Base-by-base conservation (phyloP, 1,140 invertebrate species). In the Drosophila saltans region DNA sequence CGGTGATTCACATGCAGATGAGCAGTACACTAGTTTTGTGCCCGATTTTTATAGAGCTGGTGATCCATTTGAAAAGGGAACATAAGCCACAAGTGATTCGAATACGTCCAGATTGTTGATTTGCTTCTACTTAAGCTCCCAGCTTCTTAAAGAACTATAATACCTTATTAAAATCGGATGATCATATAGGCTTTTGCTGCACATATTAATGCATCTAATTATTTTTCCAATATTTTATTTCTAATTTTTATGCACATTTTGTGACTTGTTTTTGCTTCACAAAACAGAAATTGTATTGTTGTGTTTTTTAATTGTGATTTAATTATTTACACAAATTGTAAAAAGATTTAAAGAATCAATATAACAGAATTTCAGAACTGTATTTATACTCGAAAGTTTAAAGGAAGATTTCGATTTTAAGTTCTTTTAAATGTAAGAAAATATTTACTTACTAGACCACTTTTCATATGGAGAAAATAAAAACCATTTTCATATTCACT, bases 11-110 rank as follows among this genome's bases (percentile, higher is more conserved):
- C 36, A 60, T 1, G 8, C 24, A 1, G 55, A 72, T 8, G 45
- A 65, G 45, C 83, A 90, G 33, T 89, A 83, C 60, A 72, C 66
- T 1, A 91, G 90, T 58, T 91, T 91, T 73, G 43, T 91, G 11
- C 82, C 81, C 26, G 90, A 91, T 66, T 91, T 91, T 66, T 72
- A 79, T 26, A 59, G 66, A 3, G 90, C 82, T 5, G 60, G 66
- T 1, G 85, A 91, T 71, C 85, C 85, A 0, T 52, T 78, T 6
- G 61, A 30, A 40, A 77, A 70, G 43, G 62, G 72, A 30, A 57
- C 69, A 5, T 75, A 1, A 16, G 16, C 16, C 16, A 16, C 16
- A 16, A 16, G 16, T 16, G 16, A 16, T 16, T 16, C 16, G 16
- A 90, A 74, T 52, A 83, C 83, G 26, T 91, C 90, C 41, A 91